Evolutionary conservation across 2,888 invertebrate species (phyloP).

Genomic region (Suillia variegata): DNA sequence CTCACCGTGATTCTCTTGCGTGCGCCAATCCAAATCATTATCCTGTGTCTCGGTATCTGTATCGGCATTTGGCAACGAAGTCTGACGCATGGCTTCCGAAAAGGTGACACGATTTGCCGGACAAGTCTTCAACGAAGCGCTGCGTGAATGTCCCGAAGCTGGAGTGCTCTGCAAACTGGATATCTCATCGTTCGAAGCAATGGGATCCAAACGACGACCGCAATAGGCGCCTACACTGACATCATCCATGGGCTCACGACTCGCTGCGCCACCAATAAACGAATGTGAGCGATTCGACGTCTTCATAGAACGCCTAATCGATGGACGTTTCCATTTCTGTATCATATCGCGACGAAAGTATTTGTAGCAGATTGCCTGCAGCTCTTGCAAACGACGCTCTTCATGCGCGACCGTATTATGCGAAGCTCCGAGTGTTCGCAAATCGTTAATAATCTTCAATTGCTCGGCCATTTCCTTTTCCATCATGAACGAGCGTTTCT

Average conservation of each 20-base stretch:
- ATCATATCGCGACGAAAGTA: slow-evolving; percentile 94
- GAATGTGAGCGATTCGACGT: slow-evolving; percentile 75
- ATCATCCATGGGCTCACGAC: slow-evolving; percentile 67
- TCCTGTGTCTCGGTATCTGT: slow-evolving; percentile 71
- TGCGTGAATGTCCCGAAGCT: slow-evolving; percentile 72
- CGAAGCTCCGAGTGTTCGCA: slow-evolving; percentile 85
- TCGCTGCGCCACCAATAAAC: slow-evolving; percentile 74
- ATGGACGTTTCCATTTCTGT: slow-evolving; percentile 65
- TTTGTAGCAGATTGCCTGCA: slow-evolving; percentile 93
- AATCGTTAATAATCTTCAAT: slow-evolving; percentile 91
- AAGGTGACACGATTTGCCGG: slow-evolving; percentile 60
- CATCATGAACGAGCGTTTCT: slow-evolving; percentile 87
- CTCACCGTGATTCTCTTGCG: slow-evolving; percentile 39
- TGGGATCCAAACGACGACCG: slow-evolving; percentile 55
- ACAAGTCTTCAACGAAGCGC: slow-evolving; percentile 70
- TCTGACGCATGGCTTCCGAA: slow-evolving; percentile 66
- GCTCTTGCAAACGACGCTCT: slow-evolving; percentile 86
- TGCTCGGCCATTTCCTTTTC: slow-evolving; percentile 98
- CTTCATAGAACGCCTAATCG: slow-evolving; percentile 60
- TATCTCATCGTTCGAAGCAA: slow-evolving; percentile 59
- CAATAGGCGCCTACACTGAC: slow-evolving; percentile 43
- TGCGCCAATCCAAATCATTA: slow-evolving; percentile 53
- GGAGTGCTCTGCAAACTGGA: slow-evolving; percentile 69
- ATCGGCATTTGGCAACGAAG: slow-evolving; percentile 77
- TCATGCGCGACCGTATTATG: slow-evolving; percentile 91